phyloP scores from a whole-genome alignment of 2,888 invertebrate species.

The Standfussiana lucernea region DNA sequence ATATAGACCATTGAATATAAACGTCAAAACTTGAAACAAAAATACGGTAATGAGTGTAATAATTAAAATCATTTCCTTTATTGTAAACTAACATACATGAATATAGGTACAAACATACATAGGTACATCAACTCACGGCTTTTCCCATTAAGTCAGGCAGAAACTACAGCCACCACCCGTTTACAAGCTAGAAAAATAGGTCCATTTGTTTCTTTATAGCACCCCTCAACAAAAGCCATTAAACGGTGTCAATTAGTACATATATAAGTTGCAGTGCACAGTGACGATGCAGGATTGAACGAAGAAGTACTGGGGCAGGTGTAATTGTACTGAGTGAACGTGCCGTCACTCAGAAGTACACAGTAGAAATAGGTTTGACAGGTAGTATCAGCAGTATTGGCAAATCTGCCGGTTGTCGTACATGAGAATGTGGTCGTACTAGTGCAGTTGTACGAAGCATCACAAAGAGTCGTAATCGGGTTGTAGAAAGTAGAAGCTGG shows the following conservation, averaged over 20 bases:
- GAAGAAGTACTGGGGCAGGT: constrained; percentile 84
- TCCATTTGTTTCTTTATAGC: neutral
- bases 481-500: constrained; percentile 79
- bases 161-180: neutral
- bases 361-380: constrained; percentile 86
- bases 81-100: neutral
- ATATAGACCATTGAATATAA: constrained; percentile 22
- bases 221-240: neutral
- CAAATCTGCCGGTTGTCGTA: constrained; percentile 81
- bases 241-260: constrained; percentile 70
- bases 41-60: neutral
- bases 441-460: constrained; percentile 78
- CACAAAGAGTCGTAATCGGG: constrained; percentile 82
- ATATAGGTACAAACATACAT: neutral
- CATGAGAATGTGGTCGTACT: constrained; percentile 76
- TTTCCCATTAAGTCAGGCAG: neutral
- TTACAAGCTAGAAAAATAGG: neutral
- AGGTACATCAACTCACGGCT: neutral
- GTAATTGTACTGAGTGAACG: constrained; percentile 78
- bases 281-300: constrained; percentile 79
- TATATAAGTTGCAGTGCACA: constrained; percentile 83
- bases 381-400: constrained; percentile 80
- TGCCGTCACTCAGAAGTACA: constrained; percentile 74
- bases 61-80: neutral
- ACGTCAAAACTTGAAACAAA: neutral